These are phyloP conservation scores for Noctilio leporinus DNA, from an alignment of 2,113 vertebrate species.

Conservation along the genomic window DNA sequence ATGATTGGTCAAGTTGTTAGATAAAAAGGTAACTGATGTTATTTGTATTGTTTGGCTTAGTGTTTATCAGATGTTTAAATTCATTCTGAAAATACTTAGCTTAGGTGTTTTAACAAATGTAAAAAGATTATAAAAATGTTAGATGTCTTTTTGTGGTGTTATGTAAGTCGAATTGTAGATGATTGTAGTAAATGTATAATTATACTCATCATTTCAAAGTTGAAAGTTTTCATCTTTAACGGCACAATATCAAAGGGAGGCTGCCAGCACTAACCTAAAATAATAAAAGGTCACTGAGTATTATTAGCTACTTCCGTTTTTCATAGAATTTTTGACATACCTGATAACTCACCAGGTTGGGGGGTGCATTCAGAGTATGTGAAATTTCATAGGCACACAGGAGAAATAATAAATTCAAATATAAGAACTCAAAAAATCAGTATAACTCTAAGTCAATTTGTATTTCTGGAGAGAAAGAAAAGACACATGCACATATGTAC, in stretches of 20 bases:
- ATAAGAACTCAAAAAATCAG: not conserved
- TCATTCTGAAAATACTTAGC: slow-evolving; percentile 53
- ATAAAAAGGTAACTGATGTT: slow-evolving; percentile 43
- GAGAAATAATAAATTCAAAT: not conserved
- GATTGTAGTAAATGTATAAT: slow-evolving; percentile 36
- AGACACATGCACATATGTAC: not conserved
- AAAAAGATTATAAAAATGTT: slow-evolving; percentile 30
- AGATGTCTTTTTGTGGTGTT: slow-evolving; percentile 47
- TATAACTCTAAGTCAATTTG: not conserved
- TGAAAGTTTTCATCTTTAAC: slow-evolving; percentile 48
- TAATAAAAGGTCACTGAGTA: slow-evolving; percentile 5
- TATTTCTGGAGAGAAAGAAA: not conserved
- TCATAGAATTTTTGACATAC: not conserved
- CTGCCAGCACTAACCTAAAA: not conserved
- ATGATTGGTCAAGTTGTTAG: slow-evolving; percentile 42
- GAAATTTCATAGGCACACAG: slow-evolving; percentile 26
- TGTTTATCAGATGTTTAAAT: slow-evolving; percentile 45
- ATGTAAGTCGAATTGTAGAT: slow-evolving; percentile 29
- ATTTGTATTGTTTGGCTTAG: slow-evolving; percentile 47
- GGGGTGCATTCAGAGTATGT: slow-evolving; percentile 11
- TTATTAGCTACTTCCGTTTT: slow-evolving; percentile 20
- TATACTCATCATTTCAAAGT: slow-evolving; percentile 41
- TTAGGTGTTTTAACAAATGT: slow-evolving; percentile 47
- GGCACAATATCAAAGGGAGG: slow-evolving; percentile 30
- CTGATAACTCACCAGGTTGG: slow-evolving; percentile 1